Evolutionary conservation across 2,888 invertebrate genomes (phyloP).

Genomic region (Papilio gigon): DNA sequence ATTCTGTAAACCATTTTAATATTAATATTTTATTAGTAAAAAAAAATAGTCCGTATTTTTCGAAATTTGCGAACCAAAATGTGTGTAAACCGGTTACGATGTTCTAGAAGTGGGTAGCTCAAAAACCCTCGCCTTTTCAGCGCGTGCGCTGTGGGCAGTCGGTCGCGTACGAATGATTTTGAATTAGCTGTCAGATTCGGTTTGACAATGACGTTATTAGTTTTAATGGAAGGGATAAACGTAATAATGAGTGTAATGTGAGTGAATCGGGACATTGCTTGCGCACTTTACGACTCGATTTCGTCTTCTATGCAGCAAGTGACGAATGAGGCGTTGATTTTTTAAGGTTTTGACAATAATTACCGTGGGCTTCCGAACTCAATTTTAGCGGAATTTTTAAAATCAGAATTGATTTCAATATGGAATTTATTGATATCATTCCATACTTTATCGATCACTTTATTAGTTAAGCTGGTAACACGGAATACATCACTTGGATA

Average conservation of each 20-base stretch:
- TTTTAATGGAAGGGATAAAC: too few relatives aligned
- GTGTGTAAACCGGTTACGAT: background rate
- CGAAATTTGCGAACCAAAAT: background rate
- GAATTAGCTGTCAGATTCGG: too few relatives aligned
- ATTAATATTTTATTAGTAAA: conserved; percentile 7
- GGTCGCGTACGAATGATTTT: background rate
- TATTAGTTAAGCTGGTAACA: too few relatives aligned
- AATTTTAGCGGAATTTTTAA: background rate
- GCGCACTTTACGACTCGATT: too few relatives aligned
- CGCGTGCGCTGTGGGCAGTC: background rate
- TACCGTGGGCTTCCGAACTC: background rate
- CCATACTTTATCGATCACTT: background rate
- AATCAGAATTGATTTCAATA: too few relatives aligned
- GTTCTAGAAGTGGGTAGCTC: background rate
- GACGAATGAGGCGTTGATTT: background rate
- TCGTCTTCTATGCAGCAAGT: background rate
- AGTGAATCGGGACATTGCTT: too few relatives aligned
- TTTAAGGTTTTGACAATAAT: background rate
- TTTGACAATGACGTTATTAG: too few relatives aligned
- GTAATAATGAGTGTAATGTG: too few relatives aligned
- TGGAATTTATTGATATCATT: too few relatives aligned
- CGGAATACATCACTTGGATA: background rate
- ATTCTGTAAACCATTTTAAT: conserved; percentile 54
- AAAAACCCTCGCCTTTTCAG: background rate
- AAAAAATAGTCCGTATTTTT: background rate